Evolutionary conservation across 2,113 vertebrate genomes (phyloP), one percentile per base, ranked within the genome.

Genomic region (Aegypius monachus): DNA sequence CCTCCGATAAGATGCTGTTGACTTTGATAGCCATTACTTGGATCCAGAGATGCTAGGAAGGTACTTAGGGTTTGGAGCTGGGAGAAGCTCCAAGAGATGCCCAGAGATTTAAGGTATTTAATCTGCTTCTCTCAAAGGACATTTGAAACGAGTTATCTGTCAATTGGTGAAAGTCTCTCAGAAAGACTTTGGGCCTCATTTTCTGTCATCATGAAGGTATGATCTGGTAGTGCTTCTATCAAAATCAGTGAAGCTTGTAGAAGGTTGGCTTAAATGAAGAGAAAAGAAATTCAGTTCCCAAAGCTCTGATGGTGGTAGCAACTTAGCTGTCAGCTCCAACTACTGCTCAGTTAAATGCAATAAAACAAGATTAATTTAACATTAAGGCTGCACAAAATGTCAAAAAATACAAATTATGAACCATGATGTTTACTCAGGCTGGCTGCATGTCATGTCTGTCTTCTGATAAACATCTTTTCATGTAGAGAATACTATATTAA

Each of bases 251-350:
- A 93, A 93, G 91, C 94, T 88, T 93, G 78, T 65, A 77, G 85
- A 86, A 80, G 55, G 74, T 77, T 94, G 81, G 81, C 91, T 93
- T 95, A 90, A 91, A 94, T 88, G 84, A 91, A 90, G 80, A 96
- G 90, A 97, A 87, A 93, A 77, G 58, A 86, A 89, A 95, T 82
- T 73, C 70, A 88, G 55, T 92, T 95, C 84, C 89, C 68, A 81
- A 53, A 96, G 84, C 81, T 91, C 84, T 90, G 84, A 80, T 96
- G 96, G 96, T 96, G 87, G 89, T 90, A 94, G 86, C 94, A 91
- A 87, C 95, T 96, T 95, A 70, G 81, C 97, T 96, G 97, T 97
- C 95, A 96, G 74, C 50, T 97, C 84, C 78, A 93, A 67, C 95
- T 96, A 88, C 82, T 58, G 50, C 81, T 93, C 91, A 66, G 53